phyloP scores from a whole-genome alignment of 2,888 invertebrate genomes.

The Athalia cordata region DNA sequence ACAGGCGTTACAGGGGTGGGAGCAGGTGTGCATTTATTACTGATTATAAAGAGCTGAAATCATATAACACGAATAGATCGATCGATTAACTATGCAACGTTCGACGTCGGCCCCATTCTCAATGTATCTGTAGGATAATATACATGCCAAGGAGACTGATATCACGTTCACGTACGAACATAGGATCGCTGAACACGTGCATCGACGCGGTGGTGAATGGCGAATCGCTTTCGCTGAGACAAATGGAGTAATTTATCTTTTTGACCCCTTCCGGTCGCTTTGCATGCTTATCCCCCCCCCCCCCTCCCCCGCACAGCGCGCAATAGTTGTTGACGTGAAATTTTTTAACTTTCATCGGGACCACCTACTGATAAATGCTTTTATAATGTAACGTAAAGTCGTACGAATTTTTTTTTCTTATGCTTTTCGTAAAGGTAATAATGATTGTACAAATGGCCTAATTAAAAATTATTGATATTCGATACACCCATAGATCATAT shows the following conservation, averaged over 20 bases:
- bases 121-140: slow-evolving; percentile 21
- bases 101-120: slow-evolving; percentile 9
- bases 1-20: no score
- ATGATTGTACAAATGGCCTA: not conserved
- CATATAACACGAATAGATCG: slow-evolving; percentile 13
- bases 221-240: slow-evolving; percentile 43
- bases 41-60: slow-evolving; percentile 16
- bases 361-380: no score
- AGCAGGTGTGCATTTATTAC: not conserved
- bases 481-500: not conserved
- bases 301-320: no score
- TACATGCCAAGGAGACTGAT: slow-evolving; percentile 11
- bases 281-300: not conserved
- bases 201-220: slow-evolving; percentile 44
- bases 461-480: not conserved
- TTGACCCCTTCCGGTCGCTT: slow-evolving; percentile 45
- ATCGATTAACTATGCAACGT: slow-evolving; percentile 22
- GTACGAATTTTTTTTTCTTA: not conserved
- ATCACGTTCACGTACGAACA: slow-evolving; percentile 29
- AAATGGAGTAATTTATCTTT: slow-evolving; percentile 47
- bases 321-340: no score
- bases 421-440: no score
- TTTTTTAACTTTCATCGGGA: no score
- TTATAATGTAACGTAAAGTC: no score
- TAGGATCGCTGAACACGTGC: slow-evolving; percentile 28